A percentile compares a stretch with the other conserved stretches of the same genome.
Conservation (phyloP, 2,797 vertebrate genomes). For the Pseudochirops corinnae region DNA sequence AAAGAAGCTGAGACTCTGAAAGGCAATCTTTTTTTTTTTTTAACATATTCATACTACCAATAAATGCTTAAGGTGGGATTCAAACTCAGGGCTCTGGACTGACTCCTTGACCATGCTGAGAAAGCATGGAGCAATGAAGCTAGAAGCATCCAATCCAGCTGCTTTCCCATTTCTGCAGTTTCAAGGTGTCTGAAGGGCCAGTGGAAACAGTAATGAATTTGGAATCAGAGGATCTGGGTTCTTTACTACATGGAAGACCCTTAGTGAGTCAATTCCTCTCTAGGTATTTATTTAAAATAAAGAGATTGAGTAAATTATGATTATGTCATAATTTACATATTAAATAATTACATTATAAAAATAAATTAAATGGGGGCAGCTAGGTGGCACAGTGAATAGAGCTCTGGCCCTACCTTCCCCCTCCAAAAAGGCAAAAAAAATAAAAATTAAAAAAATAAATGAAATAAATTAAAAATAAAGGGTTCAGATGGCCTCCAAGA, state of each 20-base stretch:
- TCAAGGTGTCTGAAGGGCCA: neutral
- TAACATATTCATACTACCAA: too few species aligned
- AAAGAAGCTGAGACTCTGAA: neutral
- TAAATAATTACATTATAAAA: too few species aligned
- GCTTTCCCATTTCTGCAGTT: neutral
- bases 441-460: too few species aligned
- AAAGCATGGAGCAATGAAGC: neutral
- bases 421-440: too few species aligned
- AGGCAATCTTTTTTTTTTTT: neutral
- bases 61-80: neutral
- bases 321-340: too few species aligned
- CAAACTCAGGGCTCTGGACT: neutral
- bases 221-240: neutral
- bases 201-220: neutral
- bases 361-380: too few species aligned
- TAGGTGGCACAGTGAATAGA: too few species aligned
- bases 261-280: neutral
- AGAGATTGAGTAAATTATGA: too few species aligned
- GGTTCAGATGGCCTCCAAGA: neutral
- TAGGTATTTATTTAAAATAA: neutral
- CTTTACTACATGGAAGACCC: neutral
- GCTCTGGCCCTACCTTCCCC: too few species aligned
- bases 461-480: too few species aligned
- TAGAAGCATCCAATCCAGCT: neutral
- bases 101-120: too few species aligned